A percentile compares a stretch with the other conserved stretches of the same genome.
Conservation (phyloP, 2,113 vertebrate genomes). For the Tamias sibiricus region DNA sequence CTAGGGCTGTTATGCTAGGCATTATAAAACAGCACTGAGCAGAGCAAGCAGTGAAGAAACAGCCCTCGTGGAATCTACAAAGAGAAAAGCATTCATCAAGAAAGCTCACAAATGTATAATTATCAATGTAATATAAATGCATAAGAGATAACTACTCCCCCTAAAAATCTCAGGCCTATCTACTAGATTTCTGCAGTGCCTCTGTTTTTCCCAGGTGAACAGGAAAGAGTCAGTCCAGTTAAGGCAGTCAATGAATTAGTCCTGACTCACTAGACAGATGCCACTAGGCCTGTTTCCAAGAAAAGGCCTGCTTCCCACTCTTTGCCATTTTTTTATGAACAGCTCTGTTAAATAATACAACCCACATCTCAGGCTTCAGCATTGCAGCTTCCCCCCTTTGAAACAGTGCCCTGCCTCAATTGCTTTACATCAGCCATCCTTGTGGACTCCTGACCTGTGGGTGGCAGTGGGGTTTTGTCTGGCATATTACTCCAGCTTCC, state of each 20-base stretch:
- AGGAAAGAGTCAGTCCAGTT: not conserved
- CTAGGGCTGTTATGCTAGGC: not conserved
- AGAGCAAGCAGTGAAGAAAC: not conserved
- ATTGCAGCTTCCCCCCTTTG: not conserved
- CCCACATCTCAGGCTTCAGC: not conserved
- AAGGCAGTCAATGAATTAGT: not conserved
- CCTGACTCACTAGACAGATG: not conserved
- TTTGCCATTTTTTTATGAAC: not conserved
- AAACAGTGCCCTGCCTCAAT: not conserved
- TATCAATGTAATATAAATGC: not conserved
- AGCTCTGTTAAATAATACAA: not conserved
- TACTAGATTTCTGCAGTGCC: not conserved
- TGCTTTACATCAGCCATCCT: not conserved
- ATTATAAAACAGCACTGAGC: not conserved
- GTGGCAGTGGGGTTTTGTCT: not conserved
- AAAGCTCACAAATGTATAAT: not conserved
- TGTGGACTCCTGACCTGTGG: rapidly evolving
- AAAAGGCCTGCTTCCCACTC: not conserved
- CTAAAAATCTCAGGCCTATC: not conserved
- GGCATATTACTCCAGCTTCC: not conserved
- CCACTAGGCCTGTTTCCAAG: not conserved
- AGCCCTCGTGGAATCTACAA: not conserved
- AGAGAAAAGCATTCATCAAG: not conserved
- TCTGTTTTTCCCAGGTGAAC: not conserved
- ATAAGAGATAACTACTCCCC: not conserved